Percentiles rank a stretch among this genome's conserved stretches.
phyloP scores from a whole-genome alignment of 1,140 invertebrate genomes.

The Latrodectus geometricus region DNA sequence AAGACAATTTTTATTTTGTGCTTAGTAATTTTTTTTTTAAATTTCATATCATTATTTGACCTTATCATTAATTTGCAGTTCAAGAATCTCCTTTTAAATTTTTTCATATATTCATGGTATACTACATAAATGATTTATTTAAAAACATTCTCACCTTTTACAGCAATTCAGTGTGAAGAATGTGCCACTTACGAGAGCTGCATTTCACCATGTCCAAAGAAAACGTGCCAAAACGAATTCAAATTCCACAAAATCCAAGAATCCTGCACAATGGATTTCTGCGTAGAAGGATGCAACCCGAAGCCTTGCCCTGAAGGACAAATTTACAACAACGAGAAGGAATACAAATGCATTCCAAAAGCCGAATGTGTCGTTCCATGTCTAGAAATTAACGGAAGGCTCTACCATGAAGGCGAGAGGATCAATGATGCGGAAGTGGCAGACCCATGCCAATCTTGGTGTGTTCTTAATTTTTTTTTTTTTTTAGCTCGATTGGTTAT shows the following conservation, averaged over 20 bases:
- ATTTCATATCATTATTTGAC: too few relatives aligned
- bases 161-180: slow-evolving; percentile 89
- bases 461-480: background rate
- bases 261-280: slow-evolving; percentile 79
- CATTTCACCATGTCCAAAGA: slow-evolving; percentile 81
- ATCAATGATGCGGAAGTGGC: slow-evolving; percentile 71
- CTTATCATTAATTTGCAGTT: too few relatives aligned
- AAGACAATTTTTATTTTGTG: too few relatives aligned
- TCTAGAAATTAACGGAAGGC: slow-evolving; percentile 63
- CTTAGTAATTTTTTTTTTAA: too few relatives aligned
- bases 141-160: slow-evolving; percentile 9
- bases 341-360: slow-evolving; percentile 78
- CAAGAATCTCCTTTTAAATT: too few relatives aligned
- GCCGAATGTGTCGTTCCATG: slow-evolving; percentile 81
- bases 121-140: too few relatives aligned
- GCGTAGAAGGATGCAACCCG: slow-evolving; percentile 82
- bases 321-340: slow-evolving; percentile 78
- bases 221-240: slow-evolving; percentile 86
- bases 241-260: slow-evolving; percentile 72
- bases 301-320: slow-evolving; percentile 79
- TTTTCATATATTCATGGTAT: too few relatives aligned
- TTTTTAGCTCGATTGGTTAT: background rate
- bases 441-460: slow-evolving; percentile 83
- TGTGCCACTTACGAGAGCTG: slow-evolving; percentile 85
- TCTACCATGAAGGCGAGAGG: slow-evolving; percentile 62